These are phyloP conservation scores for Rhopalosiphum maidis DNA, from an alignment of 1,140 invertebrate species.

Conservation along the genomic window DNA sequence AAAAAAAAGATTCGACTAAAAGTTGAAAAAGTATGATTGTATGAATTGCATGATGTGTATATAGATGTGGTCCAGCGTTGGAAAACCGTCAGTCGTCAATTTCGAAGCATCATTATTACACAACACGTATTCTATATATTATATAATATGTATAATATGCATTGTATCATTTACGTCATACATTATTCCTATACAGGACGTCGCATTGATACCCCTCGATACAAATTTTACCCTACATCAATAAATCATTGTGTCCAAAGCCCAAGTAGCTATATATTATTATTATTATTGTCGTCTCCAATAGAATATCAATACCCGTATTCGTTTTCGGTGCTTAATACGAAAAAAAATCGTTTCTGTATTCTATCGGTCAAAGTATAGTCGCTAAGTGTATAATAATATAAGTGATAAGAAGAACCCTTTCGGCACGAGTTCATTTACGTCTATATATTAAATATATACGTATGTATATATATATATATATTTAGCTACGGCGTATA, in stretches of 20 bases:
- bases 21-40: neutral
- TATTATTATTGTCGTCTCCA: neutral
- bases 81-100: neutral
- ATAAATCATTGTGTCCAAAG: constrained; percentile 5
- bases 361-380: neutral
- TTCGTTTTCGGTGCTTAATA: neutral
- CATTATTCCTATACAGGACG: neutral
- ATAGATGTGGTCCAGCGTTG: neutral
- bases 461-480: neutral
- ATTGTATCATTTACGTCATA: neutral
- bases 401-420: constrained; percentile 14
- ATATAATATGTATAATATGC: neutral
- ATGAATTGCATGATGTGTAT: neutral
- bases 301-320: neutral
- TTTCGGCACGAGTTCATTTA: constrained; percentile 13
- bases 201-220: neutral
- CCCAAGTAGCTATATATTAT: neutral
- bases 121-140: neutral
- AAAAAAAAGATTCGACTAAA: neutral
- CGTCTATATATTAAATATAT: neutral
- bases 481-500: neutral
- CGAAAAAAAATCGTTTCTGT: constrained; percentile 2
- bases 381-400: neutral
- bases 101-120: neutral
- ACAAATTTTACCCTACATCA: neutral